A percentile compares a stretch with the other conserved stretches of the same genome.
phyloP scores from a whole-genome alignment of 2,888 invertebrate species.

The Perizoma flavofasciatum region DNA sequence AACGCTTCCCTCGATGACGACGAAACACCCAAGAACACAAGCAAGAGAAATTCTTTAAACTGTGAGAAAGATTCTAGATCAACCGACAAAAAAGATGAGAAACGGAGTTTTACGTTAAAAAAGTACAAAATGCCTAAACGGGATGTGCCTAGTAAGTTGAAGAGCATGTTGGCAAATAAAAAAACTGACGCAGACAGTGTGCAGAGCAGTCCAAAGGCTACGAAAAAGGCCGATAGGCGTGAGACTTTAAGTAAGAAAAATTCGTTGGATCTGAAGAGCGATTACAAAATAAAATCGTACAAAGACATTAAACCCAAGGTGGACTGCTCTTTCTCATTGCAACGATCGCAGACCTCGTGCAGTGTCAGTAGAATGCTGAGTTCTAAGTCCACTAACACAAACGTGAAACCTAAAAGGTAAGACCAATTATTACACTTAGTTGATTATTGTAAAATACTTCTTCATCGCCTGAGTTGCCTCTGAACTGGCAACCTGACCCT shows the following conservation, averaged over 20 bases:
- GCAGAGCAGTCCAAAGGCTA: conserved; percentile 84
- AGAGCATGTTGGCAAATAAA: conserved; percentile 86
- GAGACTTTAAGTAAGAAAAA: conserved; percentile 82
- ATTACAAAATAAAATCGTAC: conserved; percentile 88
- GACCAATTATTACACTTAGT: neutral
- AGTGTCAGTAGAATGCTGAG: conserved; percentile 76
- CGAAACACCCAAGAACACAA: conserved; percentile 67
- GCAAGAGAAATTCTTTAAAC: conserved; percentile 75
- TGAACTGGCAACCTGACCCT: no score
- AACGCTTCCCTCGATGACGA: conserved; percentile 58
- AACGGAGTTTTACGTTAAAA: conserved; percentile 82
- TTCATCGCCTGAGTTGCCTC: neutral
- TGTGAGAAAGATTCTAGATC: conserved; percentile 68
- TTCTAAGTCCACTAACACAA: conserved; percentile 71
- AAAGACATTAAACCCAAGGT: conserved; percentile 96
- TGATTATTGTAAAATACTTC: neutral
- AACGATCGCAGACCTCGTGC: conserved; percentile 78
- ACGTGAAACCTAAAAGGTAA: conserved; percentile 79
- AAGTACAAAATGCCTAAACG: conserved; percentile 91
- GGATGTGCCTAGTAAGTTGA: conserved; percentile 90
- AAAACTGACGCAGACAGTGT: conserved; percentile 80
- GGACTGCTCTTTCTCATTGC: conserved; percentile 80
- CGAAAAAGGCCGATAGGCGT: conserved; percentile 88
- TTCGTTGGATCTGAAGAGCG: conserved; percentile 89
- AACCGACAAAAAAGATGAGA: conserved; percentile 80